phyloP scores from a whole-genome alignment of 1,140 invertebrate species.

The Halotydeus destructor region DNA sequence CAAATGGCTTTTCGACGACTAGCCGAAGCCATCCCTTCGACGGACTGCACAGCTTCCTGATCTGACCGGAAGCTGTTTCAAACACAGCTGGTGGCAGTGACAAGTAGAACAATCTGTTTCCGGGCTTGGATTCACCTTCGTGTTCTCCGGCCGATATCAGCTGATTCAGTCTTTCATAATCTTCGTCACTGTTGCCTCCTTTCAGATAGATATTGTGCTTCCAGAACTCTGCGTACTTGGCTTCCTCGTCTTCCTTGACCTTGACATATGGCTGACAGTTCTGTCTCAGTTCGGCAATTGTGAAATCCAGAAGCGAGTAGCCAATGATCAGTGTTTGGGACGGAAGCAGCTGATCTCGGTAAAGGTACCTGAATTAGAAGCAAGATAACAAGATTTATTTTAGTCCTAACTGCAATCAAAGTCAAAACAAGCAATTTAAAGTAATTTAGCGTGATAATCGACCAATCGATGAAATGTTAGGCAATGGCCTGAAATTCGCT shows the following conservation, averaged over 20 bases:
- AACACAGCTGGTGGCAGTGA: slow-evolving; percentile 33
- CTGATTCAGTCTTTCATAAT: slow-evolving; percentile 23
- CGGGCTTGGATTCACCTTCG: slow-evolving; percentile 4
- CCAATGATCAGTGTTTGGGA: slow-evolving; percentile 69
- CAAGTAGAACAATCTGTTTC: slow-evolving; percentile 32
- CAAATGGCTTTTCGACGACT: slow-evolving; percentile 36
- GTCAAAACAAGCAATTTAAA: background rate
- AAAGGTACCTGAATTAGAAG: slow-evolving; percentile 44
- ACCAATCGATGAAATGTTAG: too few species aligned
- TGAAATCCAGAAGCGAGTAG: slow-evolving; percentile 69
- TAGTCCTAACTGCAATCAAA: background rate
- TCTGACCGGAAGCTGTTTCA: slow-evolving; percentile 25
- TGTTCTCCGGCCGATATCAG: slow-evolving; percentile 15
- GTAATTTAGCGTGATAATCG: too few species aligned
- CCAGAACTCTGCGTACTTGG: slow-evolving; percentile 31
- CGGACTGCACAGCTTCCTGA: slow-evolving; percentile 29
- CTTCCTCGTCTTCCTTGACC: slow-evolving; percentile 22
- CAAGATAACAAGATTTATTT: background rate
- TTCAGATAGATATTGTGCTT: slow-evolving; percentile 27
- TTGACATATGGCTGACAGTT: slow-evolving; percentile 45
- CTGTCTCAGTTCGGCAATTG: slow-evolving; percentile 42
- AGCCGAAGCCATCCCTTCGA: slow-evolving; percentile 29
- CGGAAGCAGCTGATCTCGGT: slow-evolving; percentile 70
- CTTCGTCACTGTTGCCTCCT: slow-evolving; percentile 22
- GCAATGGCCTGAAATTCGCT: too few species aligned